Evolutionary conservation across 1,140 invertebrate genomes (phyloP).

Genomic region (Metopolophium dirhodum): DNA sequence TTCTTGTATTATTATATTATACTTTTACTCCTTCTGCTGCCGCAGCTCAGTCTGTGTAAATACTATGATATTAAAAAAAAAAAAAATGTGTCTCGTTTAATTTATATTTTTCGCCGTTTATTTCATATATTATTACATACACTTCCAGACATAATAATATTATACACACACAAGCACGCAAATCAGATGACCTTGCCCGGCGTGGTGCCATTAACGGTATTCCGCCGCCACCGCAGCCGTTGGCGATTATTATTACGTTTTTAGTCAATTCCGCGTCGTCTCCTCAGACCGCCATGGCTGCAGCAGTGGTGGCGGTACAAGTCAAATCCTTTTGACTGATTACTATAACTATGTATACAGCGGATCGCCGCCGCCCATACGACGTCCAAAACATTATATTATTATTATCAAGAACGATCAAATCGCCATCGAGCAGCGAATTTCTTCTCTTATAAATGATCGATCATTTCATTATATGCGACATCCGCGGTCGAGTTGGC

Average conservation of each 20-base stretch:
- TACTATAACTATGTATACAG: neutral
- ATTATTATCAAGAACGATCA: neutral
- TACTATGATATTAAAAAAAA: neutral
- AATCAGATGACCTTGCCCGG: slow-evolving; percentile 45
- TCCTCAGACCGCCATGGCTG: neutral
- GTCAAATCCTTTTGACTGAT: slow-evolving; percentile 40
- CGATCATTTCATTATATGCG: neutral
- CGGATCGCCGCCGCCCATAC: neutral
- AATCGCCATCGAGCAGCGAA: neutral
- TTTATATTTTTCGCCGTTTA: neutral
- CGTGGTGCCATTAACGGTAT: slow-evolving; percentile 50
- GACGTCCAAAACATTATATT: neutral
- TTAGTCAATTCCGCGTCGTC: neutral
- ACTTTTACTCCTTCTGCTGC: too few relatives aligned
- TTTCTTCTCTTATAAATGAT: neutral
- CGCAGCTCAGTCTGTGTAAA: neutral
- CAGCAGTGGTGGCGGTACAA: neutral
- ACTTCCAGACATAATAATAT: slow-evolving; percentile 9
- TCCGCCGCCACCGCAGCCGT: neutral
- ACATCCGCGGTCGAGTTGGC: too few relatives aligned
- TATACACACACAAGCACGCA: neutral
- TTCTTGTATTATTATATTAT: neutral
- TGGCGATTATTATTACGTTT: slow-evolving; percentile 41
- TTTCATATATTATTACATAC: neutral
- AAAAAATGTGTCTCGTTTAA: neutral